Evolutionary conservation across 2,888 invertebrate genomes (phyloP).

Genomic region (Hecatera dysodea): DNA sequence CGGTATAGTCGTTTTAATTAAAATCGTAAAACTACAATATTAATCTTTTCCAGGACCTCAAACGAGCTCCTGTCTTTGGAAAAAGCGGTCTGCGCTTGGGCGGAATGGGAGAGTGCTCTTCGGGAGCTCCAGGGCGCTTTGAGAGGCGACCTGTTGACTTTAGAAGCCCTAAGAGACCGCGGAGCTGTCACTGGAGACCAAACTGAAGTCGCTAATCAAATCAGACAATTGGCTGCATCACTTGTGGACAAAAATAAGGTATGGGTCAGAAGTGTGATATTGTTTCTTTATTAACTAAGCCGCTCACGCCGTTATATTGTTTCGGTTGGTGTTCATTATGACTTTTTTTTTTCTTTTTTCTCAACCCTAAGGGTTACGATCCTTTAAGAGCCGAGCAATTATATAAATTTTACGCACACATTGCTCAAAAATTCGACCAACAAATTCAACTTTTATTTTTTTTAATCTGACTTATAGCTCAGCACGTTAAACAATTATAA

Average conservation of each 20-base stretch:
- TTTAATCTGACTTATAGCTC: no score
- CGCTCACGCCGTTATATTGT: neutral
- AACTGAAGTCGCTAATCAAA: constrained; percentile 90
- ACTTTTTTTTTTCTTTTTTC: neutral
- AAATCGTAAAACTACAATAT: constrained; percentile 14
- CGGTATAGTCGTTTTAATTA: neutral
- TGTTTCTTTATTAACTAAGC: neutral
- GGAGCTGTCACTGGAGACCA: constrained; percentile 91
- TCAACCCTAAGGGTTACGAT: no score
- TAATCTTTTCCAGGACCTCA: constrained; percentile 91
- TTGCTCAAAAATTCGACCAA: neutral
- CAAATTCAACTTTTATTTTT: neutral
- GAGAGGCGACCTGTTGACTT: constrained; percentile 92
- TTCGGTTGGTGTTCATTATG: neutral
- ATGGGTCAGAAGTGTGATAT: constrained; percentile 16
- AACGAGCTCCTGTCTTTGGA: constrained; percentile 93
- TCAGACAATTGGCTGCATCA: constrained; percentile 91
- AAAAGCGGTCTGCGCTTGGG: constrained; percentile 93
- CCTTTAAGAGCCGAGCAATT: no score
- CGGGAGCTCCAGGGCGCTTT: constrained; percentile 94
- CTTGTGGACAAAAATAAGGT: constrained; percentile 90
- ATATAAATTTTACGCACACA: no score
- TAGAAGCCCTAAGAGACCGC: constrained; percentile 88
- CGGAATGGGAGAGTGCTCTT: constrained; percentile 94
- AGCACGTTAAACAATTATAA: neutral